Evolutionary conservation across 2,797 vertebrate species (phyloP).

Genomic region (Molossus alvarezi): DNA sequence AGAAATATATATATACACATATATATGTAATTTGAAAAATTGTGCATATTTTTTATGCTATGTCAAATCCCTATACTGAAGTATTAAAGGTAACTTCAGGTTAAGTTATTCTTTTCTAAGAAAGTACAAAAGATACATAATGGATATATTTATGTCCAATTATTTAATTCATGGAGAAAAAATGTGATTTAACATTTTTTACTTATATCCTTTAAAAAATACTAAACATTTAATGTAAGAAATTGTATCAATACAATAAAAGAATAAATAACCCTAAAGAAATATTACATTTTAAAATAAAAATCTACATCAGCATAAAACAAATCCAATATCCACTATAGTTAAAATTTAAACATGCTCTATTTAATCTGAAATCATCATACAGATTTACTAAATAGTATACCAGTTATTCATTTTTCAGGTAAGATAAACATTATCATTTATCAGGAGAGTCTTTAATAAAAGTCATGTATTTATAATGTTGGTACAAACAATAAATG

Average conservation of each 20-base stretch:
- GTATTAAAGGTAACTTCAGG: background rate
- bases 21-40: background rate
- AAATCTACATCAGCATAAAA: slow-evolving; percentile 7
- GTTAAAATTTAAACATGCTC: slow-evolving; percentile 61
- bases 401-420: slow-evolving; percentile 59
- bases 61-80: slow-evolving; percentile 19
- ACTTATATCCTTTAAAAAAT: slow-evolving; percentile 25
- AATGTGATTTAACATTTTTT: slow-evolving; percentile 40
- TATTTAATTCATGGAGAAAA: slow-evolving; percentile 58
- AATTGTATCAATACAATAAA: background rate
- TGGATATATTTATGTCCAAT: background rate
- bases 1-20: background rate
- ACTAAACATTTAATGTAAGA: slow-evolving; percentile 27
- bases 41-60: background rate
- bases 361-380: slow-evolving; percentile 44
- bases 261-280: slow-evolving; percentile 41
- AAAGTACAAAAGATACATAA: slow-evolving; percentile 39
- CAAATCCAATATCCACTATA: slow-evolving; percentile 57
- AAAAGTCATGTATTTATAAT: slow-evolving; percentile 81
- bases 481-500: slow-evolving; percentile 76
- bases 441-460: slow-evolving; percentile 58
- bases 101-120: slow-evolving; percentile 39
- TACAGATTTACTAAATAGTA: background rate
- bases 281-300: slow-evolving; percentile 69
- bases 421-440: slow-evolving; percentile 62